Evolutionary conservation across 2,888 invertebrate genomes (phyloP).

Genomic region (Hermaeophaga mercurialis): DNA sequence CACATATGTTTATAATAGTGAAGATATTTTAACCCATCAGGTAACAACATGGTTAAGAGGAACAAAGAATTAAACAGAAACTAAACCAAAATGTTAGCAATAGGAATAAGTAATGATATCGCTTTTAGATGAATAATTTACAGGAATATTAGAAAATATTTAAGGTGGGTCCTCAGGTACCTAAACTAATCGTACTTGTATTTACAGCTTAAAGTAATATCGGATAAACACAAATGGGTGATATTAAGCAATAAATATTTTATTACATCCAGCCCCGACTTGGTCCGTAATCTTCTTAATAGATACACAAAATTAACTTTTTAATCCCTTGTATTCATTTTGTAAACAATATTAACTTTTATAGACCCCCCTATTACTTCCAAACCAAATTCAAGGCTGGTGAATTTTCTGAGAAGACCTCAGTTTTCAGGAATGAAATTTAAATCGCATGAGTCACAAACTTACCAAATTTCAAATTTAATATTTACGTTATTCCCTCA

Average conservation of each 20-base stretch:
- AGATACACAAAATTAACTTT: conserved; percentile 23
- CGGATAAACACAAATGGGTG: not conserved
- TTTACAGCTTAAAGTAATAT: not conserved
- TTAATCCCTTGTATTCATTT: conserved; percentile 16
- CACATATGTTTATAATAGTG: too few relatives aligned
- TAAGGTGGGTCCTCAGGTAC: not conserved
- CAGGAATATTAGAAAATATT: not conserved
- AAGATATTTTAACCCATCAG: too few relatives aligned
- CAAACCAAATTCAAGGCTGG: not conserved
- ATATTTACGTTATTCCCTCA: too few relatives aligned
- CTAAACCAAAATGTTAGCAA: too few relatives aligned
- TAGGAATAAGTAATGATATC: too few relatives aligned
- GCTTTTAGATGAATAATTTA: too few relatives aligned
- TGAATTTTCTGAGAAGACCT: not conserved
- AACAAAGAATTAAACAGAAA: too few relatives aligned
- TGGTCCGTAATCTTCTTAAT: conserved; percentile 5
- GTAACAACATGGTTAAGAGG: too few relatives aligned
- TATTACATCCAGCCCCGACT: conserved; percentile 3
- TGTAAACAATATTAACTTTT: conserved; percentile 11
- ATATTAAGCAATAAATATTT: conserved; percentile 15
- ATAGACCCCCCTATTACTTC: not conserved
- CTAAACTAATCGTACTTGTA: not conserved
- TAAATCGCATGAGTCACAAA: not conserved
- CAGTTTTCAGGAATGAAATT: too few relatives aligned
- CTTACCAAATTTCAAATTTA: too few relatives aligned